These are phyloP conservation scores for Cepaea hortensis DNA, from an alignment of 2,888 invertebrate genomes.

Conservation along the genomic window DNA sequence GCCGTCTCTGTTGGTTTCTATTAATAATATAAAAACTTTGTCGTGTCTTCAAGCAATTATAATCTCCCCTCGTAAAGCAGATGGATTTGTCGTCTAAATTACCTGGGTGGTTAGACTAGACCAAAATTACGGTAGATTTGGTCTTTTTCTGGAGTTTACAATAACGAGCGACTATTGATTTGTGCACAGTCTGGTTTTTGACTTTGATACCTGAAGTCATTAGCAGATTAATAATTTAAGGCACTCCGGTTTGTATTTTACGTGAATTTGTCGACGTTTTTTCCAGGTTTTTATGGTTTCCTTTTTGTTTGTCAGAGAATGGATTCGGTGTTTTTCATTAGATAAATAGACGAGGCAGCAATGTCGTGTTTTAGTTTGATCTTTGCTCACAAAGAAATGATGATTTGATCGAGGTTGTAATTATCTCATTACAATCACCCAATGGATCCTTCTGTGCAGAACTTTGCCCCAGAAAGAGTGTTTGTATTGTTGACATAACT, in stretches of 20 bases:
- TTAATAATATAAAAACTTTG: background rate
- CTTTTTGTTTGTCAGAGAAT: background rate
- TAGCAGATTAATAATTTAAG: constrained; percentile 39
- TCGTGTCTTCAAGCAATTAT: constrained; percentile 11
- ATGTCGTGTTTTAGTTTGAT: background rate
- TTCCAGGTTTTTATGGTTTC: background rate
- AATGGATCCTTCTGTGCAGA: too few species aligned
- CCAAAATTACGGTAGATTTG: constrained; percentile 4
- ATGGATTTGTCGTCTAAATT: constrained; percentile 19
- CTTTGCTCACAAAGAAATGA: background rate
- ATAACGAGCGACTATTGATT: constrained; percentile 19
- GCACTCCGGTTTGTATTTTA: background rate
- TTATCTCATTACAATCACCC: background rate
- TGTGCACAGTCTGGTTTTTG: background rate
- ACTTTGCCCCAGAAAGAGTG: too few species aligned
- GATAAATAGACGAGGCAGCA: background rate
- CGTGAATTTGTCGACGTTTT: background rate
- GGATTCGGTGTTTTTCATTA: background rate
- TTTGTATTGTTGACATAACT: too few species aligned
- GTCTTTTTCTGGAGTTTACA: background rate
- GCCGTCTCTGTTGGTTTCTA: background rate
- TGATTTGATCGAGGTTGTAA: background rate
- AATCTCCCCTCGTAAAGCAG: background rate
- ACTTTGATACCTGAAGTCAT: constrained; percentile 18
- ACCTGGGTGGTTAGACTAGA: background rate